Evolutionary conservation across 2,888 invertebrate genomes (phyloP), one percentile per base, ranked within the genome.

Genomic region (Tanaodytes sp.): DNA sequence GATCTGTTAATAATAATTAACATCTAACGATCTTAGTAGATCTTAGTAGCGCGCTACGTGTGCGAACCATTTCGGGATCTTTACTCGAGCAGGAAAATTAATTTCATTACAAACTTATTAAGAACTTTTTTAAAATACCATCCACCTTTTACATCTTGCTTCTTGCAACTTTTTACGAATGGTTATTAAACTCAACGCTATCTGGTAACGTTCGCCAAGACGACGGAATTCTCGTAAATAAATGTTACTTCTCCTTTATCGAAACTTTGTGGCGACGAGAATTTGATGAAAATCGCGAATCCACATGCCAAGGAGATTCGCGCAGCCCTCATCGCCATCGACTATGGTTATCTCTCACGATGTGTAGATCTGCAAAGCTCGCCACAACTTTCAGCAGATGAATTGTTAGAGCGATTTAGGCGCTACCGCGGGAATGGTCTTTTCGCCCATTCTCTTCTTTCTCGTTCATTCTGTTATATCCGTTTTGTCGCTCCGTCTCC

Each of bases 361-460:
- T 75, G 78, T 79, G 79, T 80, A 81, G 78, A 83, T 82, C 82
- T 81, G 77, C 74, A 79, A 80, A 80, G 79, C 79, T 80, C 78
- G 77, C 79, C 80, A 78, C 83, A 80, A 84, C 81, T 82, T 83
- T 82, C 81, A 82, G 78, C 80, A 80, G 80, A 84, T 83, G 81
- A 83, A 80, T 84, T 83, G 84, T 83, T 80, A 80, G 78, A 78
- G 80, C 82, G 83, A 83, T 83, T 84, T 82, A 82, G 80, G 80
- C 80, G 81, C 79, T 82, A 81, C 79, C 78, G 72, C 79, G 73
- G 75, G 73, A 81, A 81, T 80, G 79, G 79, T 80, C 80, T 77
- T 78, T 77, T 76, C 67, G 61, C 51, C 62, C 65, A 63, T 69
- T 72, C 66, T 68, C 63, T 55, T 52, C 66, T 64, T 69, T 59